phyloP scores from a whole-genome alignment of 92 coral and sea anemone genomes.

The Epizoanthus fatuus region DNA sequence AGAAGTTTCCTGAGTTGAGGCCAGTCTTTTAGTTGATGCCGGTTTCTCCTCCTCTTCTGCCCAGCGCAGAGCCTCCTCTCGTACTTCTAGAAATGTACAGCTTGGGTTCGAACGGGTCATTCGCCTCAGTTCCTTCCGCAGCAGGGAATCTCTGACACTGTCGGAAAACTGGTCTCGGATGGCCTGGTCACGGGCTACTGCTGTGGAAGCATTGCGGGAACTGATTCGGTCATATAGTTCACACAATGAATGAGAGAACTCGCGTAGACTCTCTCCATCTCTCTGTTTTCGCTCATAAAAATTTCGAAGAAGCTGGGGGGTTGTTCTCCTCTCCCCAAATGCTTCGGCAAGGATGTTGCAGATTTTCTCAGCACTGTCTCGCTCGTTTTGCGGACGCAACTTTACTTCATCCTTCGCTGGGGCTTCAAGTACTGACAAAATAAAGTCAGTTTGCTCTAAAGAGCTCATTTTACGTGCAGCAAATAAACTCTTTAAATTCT shows the following conservation, averaged over 20 bases:
- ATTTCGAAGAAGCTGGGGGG: conserved; percentile 35
- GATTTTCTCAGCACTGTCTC: conserved; percentile 47
- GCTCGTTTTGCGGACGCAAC: conserved; percentile 25
- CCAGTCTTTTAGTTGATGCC: too few species aligned
- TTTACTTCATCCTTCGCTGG: conserved; percentile 59
- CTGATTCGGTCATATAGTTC: conserved; percentile 7
- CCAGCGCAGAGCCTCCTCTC: conserved; percentile 57
- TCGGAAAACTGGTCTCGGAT: conserved; percentile 51
- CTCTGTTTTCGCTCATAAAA: conserved; percentile 45
- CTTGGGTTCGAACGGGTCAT: neutral
- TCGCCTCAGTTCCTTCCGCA: conserved; percentile 40
- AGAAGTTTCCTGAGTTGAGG: too few species aligned
- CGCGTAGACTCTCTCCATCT: conserved; percentile 26
- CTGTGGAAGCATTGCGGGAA: neutral
- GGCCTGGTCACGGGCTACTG: conserved; percentile 31
- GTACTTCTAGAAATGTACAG: conserved; percentile 33
- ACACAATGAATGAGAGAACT: conserved; percentile 14
- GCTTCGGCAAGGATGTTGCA: conserved; percentile 34
- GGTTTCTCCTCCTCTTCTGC: conserved; percentile 42
- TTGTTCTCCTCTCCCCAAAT: conserved; percentile 52
- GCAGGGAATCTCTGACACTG: conserved; percentile 36
- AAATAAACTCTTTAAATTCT: conserved; percentile 32
- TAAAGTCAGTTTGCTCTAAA: conserved; percentile 39
- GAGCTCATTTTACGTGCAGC: conserved; percentile 32
- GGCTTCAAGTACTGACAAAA: conserved; percentile 41